These are phyloP conservation scores for Ictidomys tridecemlineatus DNA, from an alignment of 2,113 vertebrate genomes.

Conservation along the genomic window DNA sequence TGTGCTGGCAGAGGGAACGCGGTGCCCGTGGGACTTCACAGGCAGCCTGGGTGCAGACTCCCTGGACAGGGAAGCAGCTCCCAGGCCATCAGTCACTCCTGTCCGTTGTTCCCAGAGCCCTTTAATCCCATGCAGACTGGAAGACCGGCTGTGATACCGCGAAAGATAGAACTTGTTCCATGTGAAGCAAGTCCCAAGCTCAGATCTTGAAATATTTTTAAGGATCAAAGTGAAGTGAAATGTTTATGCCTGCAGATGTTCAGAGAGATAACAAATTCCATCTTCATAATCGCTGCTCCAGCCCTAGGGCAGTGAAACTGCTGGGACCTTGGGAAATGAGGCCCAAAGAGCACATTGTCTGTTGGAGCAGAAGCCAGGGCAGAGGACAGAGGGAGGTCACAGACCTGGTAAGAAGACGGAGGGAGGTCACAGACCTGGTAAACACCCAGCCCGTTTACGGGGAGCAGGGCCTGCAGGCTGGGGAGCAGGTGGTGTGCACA, in stretches of 20 bases:
- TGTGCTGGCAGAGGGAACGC: no score
- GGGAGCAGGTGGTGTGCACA: not conserved
- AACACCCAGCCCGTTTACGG: no score
- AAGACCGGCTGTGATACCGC: not conserved
- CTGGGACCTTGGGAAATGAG: rapidly evolving
- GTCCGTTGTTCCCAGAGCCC: rapidly evolving
- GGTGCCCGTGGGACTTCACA: rapidly evolving
- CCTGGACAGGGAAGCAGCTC: not conserved
- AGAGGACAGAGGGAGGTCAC: rapidly evolving
- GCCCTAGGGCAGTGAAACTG: rapidly evolving
- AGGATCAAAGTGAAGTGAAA: not conserved
- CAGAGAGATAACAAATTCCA: not conserved
- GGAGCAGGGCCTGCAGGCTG: rapidly evolving
- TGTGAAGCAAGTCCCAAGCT: no score
- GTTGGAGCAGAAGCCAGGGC: not conserved
- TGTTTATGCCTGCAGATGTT: rapidly evolving
- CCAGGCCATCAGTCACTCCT: not conserved
- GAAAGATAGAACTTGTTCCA: no score
- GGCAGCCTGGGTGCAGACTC: not conserved
- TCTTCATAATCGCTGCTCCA: not conserved
- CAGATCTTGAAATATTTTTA: not conserved
- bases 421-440: rapidly evolving
- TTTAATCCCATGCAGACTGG: no score
- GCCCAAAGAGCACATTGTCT: rapidly evolving
- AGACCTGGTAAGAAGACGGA: rapidly evolving